Evolutionary conservation across 2,113 vertebrate species (phyloP), one percentile per base, ranked within the genome.

Genomic region (Toxostoma redivivum): DNA sequence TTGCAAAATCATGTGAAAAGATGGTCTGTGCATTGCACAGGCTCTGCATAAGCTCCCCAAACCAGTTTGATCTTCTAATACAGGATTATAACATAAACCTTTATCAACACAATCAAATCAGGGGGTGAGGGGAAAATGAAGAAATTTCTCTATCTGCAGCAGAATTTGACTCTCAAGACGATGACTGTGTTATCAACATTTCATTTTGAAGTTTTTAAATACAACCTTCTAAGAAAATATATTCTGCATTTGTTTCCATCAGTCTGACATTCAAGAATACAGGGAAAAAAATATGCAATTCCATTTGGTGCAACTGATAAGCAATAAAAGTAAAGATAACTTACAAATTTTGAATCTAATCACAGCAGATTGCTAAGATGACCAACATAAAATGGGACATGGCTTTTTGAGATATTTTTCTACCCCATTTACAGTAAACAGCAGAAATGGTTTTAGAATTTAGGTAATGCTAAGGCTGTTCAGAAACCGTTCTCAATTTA

Each of bases 381-480:
- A 86, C 38, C 24, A 2, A 74, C 10, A 58, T 42, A 74, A 92
- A 85, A 28, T 11, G 40, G 17, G 35, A 54, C 14, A 62, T 8
- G 7, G 21, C 17, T 91, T 84, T 84, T 77, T 31, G 17, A 58
- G 47, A 31, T 22, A 51, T 58, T 86, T 86, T 82, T 65, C 76
- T 57, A 57, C 24, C 9, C 10, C 28, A 53, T 82, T 92, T 88
- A 57, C 19, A 84, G 19, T 30, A 77, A 92, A 48, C 38, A 86
- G 58, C n/a, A 94, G 58, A 93, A 96, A 85, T 23, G 9, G 33
- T 58, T 88, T 86, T 23, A 73, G 21, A 42, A 58, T 71, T 89
- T 88, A 65, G 77, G 54, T 28, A 92, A 73, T 27, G 10, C 38
- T 66, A 86, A 77, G 28, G 25, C 50, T 88, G 30, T 69, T 60